These are phyloP conservation scores for Anolis apletophallus DNA, from an alignment of 2,797 vertebrate genomes.

Conservation along the genomic window DNA sequence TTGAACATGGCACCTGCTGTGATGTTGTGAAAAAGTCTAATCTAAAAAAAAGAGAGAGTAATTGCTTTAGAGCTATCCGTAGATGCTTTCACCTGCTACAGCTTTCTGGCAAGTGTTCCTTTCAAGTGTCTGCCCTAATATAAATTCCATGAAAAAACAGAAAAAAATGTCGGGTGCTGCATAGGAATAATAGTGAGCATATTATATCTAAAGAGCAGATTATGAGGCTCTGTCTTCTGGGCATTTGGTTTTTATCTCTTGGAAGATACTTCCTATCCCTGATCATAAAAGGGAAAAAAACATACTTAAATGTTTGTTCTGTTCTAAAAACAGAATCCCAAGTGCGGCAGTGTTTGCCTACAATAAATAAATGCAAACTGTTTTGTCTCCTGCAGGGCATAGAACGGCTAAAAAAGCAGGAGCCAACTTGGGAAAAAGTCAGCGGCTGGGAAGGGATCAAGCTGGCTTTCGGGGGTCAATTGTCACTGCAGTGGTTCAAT, in stretches of 20 bases:
- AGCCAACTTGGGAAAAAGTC: slow-evolving; percentile 84
- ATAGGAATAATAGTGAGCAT: background rate
- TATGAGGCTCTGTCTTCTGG: background rate
- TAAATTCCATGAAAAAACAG: background rate
- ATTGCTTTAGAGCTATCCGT: background rate
- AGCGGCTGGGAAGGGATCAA: slow-evolving; percentile 85
- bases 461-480: slow-evolving; percentile 84
- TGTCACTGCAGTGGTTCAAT: slow-evolving; percentile 89
- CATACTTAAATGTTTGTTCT: background rate
- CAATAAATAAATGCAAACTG: slow-evolving; percentile 4
- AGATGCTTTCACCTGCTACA: background rate
- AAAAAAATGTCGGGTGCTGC: background rate
- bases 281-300: background rate
- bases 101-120: background rate
- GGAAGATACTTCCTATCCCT: background rate
- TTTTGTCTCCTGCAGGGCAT: slow-evolving; percentile 85
- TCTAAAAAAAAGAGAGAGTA: background rate
- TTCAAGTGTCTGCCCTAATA: background rate
- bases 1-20: background rate
- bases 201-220: too few species aligned
- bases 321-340: background rate
- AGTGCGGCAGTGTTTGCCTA: fast-evolving
- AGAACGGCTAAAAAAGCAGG: slow-evolving; percentile 91
- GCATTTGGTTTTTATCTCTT: background rate
- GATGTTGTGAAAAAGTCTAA: too few species aligned